phyloP scores from a whole-genome alignment of 2,888 invertebrate species.

The Mythimna albipuncta region DNA sequence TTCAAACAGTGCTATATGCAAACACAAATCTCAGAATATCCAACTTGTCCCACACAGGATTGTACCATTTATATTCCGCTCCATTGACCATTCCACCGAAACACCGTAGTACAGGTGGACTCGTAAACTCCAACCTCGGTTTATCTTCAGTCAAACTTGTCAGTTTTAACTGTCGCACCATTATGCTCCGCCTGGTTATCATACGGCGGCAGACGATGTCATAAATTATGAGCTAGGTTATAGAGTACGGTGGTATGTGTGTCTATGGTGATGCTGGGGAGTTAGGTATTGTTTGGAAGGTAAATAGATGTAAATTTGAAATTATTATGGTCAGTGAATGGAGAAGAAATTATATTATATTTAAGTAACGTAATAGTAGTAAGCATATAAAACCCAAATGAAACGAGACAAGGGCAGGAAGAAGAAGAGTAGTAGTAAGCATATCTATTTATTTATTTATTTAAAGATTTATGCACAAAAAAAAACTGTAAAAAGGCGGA shows the following conservation, averaged over 20 bases:
- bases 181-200: slow-evolving; percentile 58
- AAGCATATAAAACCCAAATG: too few relatives aligned
- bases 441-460: too few relatives aligned
- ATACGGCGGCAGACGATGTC: slow-evolving; percentile 61
- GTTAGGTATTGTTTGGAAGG: not conserved
- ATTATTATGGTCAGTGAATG: too few relatives aligned
- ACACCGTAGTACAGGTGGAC: slow-evolving; percentile 26
- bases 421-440: too few relatives aligned
- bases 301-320: too few relatives aligned
- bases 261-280: slow-evolving; percentile 27
- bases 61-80: slow-evolving; percentile 28
- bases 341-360: too few relatives aligned
- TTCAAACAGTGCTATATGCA: too few relatives aligned
- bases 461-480: too few relatives aligned
- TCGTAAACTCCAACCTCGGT: slow-evolving; percentile 46
- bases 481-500: too few relatives aligned
- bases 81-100: slow-evolving; percentile 17
- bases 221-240: slow-evolving; percentile 65
- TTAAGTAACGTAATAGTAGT: too few relatives aligned
- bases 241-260: slow-evolving; percentile 25
- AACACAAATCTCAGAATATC: slow-evolving; percentile 12
- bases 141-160: slow-evolving; percentile 51
- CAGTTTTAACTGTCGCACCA: slow-evolving; percentile 58
- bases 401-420: too few relatives aligned
- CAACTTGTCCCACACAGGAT: slow-evolving; percentile 1